Evolutionary conservation across 2,113 vertebrate genomes (phyloP).

Genomic region (Sarotherodon lohbergeri): DNA sequence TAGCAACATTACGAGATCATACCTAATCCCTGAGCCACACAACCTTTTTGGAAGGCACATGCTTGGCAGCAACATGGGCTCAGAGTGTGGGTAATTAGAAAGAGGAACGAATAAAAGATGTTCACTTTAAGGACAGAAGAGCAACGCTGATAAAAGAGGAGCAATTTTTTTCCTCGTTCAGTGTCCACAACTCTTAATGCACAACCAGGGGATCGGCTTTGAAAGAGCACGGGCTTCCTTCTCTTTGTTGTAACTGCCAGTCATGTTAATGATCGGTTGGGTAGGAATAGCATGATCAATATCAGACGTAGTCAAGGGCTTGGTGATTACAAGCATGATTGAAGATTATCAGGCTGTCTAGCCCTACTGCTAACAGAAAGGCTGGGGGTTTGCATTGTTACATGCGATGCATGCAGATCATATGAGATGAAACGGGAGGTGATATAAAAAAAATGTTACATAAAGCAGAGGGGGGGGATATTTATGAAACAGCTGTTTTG

Average conservation of each 20-base stretch:
- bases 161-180: slow-evolving; percentile 39
- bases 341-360: slow-evolving; percentile 38
- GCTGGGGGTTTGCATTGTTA: neutral
- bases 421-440: neutral
- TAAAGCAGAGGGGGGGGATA: neutral
- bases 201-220: slow-evolving; percentile 46
- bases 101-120: slow-evolving; percentile 60
- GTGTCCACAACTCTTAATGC: slow-evolving; percentile 51
- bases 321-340: slow-evolving; percentile 51
- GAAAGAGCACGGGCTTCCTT: slow-evolving; percentile 50
- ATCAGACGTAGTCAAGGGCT: slow-evolving; percentile 53
- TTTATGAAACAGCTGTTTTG: neutral
- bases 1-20: slow-evolving; percentile 70
- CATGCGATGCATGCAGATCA: neutral
- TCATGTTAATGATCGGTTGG: slow-evolving; percentile 68
- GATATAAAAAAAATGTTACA: neutral
- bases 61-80: slow-evolving; percentile 51
- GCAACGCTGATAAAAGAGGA: slow-evolving; percentile 55
- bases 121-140: slow-evolving; percentile 51
- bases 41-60: slow-evolving; percentile 39
- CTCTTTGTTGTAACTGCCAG: slow-evolving; percentile 68
- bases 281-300: slow-evolving; percentile 67
- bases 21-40: slow-evolving; percentile 54
- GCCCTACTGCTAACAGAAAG: neutral
- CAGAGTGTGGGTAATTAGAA: slow-evolving; percentile 51